Evolutionary conservation across 2,888 invertebrate genomes (phyloP), one percentile per base, ranked within the genome.

Genomic region (Sarcophaga carnaria): DNA sequence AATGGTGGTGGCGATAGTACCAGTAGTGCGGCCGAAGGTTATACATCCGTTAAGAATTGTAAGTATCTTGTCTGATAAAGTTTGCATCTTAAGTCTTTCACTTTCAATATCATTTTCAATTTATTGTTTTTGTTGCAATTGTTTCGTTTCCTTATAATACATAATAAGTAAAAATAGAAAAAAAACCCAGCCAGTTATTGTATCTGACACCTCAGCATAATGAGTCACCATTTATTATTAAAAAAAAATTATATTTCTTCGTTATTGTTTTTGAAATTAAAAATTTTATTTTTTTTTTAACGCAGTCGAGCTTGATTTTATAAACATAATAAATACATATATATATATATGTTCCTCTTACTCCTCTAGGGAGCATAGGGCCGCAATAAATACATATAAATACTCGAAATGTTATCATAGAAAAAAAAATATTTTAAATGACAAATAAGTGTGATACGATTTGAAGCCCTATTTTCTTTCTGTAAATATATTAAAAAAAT

Each of bases 11-110:
- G 89, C 10, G 88, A 72, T 17, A 72, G 79, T 22, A 92, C 91
- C 64, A 92, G 92, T 88, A 93, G 92, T 85, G 92, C 91, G 60
- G 92, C 92, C 59, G 94, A 94, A 88, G 93, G 93, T 82, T 94
- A 93, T 83, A 93, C 93, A 87, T 93, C 93, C 75, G 93, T 93
- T 72, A 94, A 93, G 89, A 93, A 94, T 90, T 93, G 94, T 94
- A 91, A 94, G 93, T 93, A 37, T 2, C 8, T 37, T 37, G 10
- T 37, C 37, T 37, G 8, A 8, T 72, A 5, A 54, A 4, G 54
- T 54, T 69, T 71, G 70, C 82, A 60, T 78, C 79, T 85, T 87
- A 25, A 77, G 67, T 82, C 81, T 87, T 85, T 87, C 60, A 49
- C 22, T 14, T 14, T 62, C 14, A 6, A 49, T 47, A 2, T 27